phyloP scores from a whole-genome alignment of 92 coral and sea anemone genomes.

The Blastomussa wellsi region DNA sequence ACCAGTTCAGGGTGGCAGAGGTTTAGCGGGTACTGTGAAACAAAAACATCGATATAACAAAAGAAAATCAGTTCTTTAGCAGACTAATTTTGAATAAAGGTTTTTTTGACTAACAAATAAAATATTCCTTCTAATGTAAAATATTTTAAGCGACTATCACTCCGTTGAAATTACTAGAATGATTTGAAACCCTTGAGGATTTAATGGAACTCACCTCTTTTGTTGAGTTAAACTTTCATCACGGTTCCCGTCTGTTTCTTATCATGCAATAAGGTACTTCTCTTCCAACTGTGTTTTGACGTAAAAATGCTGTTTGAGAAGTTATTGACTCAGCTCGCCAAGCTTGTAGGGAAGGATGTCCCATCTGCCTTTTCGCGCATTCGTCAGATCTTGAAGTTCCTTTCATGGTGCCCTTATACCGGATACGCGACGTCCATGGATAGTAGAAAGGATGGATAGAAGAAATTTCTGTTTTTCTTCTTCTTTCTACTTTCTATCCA shows the following conservation, averaged over 20 bases:
- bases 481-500: too few species aligned
- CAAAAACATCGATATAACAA: not conserved
- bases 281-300: not conserved
- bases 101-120: not conserved
- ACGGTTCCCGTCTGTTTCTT: not conserved
- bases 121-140: not conserved
- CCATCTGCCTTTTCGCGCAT: not conserved
- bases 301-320: not conserved
- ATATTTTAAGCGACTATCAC: not conserved
- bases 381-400: not conserved
- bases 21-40: conserved; percentile 20
- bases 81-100: not conserved
- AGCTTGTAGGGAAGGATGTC: not conserved
- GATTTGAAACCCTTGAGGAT: not conserved
- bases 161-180: not conserved
- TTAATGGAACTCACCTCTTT: not conserved
- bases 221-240: not conserved
- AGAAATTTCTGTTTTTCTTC: too few species aligned
- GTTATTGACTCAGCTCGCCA: not conserved
- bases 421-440: too few species aligned
- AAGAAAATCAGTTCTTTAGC: not conserved
- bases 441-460: too few species aligned
- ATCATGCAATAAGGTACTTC: not conserved
- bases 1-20: conserved; percentile 26
- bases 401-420: too few species aligned